Conservation (phyloP, 2,113 vertebrate genomes). For the Pseudopodoces humilis region DNA sequence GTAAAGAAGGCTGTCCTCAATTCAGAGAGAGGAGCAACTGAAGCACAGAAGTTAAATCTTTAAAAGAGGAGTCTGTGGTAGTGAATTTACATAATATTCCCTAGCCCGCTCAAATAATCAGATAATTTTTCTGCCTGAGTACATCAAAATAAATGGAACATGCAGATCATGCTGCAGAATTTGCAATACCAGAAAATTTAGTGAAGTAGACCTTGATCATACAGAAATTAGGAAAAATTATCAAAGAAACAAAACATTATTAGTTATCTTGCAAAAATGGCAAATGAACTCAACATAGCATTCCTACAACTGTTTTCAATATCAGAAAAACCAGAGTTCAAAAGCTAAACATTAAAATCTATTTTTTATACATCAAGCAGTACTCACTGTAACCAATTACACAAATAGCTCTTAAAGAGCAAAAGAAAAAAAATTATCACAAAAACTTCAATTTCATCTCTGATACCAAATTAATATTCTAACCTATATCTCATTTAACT, state of each 20-base stretch:
- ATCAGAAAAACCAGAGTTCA: not conserved
- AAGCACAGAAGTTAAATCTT: not conserved
- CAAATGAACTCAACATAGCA: fast-evolving
- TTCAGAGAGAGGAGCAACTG: not conserved
- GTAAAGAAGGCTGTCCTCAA: not conserved
- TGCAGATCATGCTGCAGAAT: not conserved
- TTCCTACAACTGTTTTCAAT: not conserved
- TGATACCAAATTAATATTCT: not conserved
- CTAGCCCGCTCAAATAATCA: not conserved
- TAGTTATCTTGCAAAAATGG: not conserved
- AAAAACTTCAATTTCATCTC: not conserved
- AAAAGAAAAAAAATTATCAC: not conserved
- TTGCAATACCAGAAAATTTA: not conserved
- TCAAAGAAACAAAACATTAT: not conserved
- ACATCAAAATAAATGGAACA: not conserved
- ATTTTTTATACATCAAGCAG: not conserved
- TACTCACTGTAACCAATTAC: not conserved
- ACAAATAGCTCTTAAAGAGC: not conserved
- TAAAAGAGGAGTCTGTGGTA: not conserved
- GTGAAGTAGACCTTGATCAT: not conserved
- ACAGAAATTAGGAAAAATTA: not conserved
- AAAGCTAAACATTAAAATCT: not conserved
- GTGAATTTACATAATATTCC: not conserved
- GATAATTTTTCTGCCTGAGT: not conserved
- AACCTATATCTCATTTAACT: not conserved